phyloP scores from a whole-genome alignment of 2,113 vertebrate genomes.

The Calyptomena viridis region DNA sequence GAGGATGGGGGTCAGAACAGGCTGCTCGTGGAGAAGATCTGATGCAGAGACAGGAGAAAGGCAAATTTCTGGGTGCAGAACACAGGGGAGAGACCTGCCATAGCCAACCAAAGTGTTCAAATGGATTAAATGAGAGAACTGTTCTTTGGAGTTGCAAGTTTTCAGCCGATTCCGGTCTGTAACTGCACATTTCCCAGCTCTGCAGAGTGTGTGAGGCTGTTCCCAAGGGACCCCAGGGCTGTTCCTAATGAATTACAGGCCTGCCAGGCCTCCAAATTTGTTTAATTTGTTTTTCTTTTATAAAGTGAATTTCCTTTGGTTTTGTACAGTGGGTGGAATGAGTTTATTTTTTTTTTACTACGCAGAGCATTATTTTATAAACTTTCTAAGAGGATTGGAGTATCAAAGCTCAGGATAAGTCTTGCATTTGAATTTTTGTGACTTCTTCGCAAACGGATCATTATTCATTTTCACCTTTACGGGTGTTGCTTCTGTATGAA shows the following conservation, averaged over 20 bases:
- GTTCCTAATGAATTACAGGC: constrained; percentile 21
- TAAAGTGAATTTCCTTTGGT: constrained; percentile 15
- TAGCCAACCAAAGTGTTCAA: not conserved
- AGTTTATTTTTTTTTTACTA: not conserved
- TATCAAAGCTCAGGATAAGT: constrained; percentile 47
- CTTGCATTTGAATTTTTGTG: constrained; percentile 66
- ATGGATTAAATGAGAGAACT: not conserved
- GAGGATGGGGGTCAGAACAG: not conserved
- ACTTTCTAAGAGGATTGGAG: constrained; percentile 38
- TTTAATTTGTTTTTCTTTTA: constrained; percentile 19
- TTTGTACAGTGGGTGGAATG: not conserved
- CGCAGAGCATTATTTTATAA: constrained; percentile 17
- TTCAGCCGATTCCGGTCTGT: not conserved
- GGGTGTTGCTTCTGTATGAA: constrained; percentile 45
- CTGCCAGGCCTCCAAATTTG: not conserved
- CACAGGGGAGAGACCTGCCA: not conserved
- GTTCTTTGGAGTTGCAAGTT: not conserved
- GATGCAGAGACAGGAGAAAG: not conserved
- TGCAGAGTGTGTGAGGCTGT: not conserved
- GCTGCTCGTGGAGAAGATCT: no score
- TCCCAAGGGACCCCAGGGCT: not conserved
- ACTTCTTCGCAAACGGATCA: constrained; percentile 44
- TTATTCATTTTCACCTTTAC: constrained; percentile 62
- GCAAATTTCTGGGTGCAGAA: not conserved
- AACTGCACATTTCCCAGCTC: not conserved